Conservation (phyloP, 2,888 invertebrate species). For the Mystacides longicornis region DNA sequence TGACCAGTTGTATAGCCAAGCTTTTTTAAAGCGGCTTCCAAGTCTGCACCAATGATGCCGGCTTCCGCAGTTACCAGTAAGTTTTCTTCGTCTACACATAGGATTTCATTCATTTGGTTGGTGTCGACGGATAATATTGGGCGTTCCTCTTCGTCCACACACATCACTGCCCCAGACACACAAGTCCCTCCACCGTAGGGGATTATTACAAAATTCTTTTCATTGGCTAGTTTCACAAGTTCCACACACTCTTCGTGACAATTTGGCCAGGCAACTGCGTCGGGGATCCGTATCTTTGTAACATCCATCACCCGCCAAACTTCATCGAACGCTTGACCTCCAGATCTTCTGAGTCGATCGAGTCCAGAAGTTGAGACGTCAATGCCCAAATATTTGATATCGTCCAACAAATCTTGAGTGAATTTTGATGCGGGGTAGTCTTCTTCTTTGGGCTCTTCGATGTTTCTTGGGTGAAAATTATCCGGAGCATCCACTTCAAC, state of each 20-base stretch:
- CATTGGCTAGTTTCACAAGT: constrained; percentile 68
- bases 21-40: constrained; percentile 74
- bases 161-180: constrained; percentile 80
- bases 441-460: constrained; percentile 8
- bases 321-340: constrained; percentile 90
- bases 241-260: constrained; percentile 77
- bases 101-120: constrained; percentile 88
- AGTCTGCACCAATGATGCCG: constrained; percentile 90
- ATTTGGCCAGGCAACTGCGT: constrained; percentile 88
- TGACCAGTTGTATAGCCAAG: constrained; percentile 87
- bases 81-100: constrained; percentile 86
- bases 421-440: constrained; percentile 42
- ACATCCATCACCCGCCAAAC: constrained; percentile 69
- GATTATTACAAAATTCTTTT: constrained; percentile 73
- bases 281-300: constrained; percentile 80
- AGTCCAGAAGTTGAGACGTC: constrained; percentile 54
- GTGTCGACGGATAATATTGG: constrained; percentile 89
- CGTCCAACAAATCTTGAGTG: constrained; percentile 43
- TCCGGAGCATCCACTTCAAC: too few relatives aligned
- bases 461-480: too few relatives aligned
- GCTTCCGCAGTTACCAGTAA: constrained; percentile 66
- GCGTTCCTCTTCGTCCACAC: constrained; percentile 67
- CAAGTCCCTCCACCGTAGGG: constrained; percentile 95
- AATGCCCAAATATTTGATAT: constrained; percentile 43
- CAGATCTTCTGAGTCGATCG: constrained; percentile 78